Conservation (phyloP, 2,888 invertebrate species). For the Chrysolina americana region DNA sequence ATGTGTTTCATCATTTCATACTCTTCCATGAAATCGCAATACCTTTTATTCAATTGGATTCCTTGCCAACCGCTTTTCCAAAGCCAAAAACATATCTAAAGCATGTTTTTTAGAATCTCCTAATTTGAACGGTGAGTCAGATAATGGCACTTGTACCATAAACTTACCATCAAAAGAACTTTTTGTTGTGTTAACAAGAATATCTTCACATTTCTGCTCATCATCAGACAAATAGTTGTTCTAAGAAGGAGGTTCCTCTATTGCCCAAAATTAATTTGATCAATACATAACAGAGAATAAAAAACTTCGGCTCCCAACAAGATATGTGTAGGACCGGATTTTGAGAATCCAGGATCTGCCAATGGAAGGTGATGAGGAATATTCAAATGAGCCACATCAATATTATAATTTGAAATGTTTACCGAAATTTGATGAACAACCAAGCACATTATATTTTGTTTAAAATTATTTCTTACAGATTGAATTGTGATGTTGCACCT, state of each 20-base stretch:
- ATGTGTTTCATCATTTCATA: too few species aligned
- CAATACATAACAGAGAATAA: constrained; percentile 24
- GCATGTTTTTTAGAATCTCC: too few species aligned
- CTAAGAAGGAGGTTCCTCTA: constrained; percentile 16
- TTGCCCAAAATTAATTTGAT: constrained; percentile 28
- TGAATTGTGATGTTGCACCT: constrained; percentile 17
- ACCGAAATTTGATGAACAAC: constrained; percentile 18
- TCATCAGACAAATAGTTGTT: constrained; percentile 20
- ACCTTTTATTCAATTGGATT: too few species aligned
- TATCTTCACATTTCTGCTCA: constrained; percentile 28
- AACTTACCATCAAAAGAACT: constrained; percentile 23
- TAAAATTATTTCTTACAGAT: constrained; percentile 6
- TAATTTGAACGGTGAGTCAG: too few species aligned
- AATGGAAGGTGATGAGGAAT: constrained; percentile 27
- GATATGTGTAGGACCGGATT: constrained; percentile 18
- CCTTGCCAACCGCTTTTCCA: too few species aligned
- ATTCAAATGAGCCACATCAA: constrained; percentile 22
- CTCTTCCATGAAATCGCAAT: too few species aligned
- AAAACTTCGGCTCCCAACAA: constrained; percentile 30
- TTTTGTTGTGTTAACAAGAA: constrained; percentile 28
- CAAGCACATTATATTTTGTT: constrained; percentile 16
- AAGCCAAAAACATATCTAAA: too few species aligned
- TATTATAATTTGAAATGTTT: constrained; percentile 17
- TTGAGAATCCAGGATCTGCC: constrained; percentile 30
- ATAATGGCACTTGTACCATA: constrained; percentile 31